These are phyloP conservation scores for Cephalopachus bancanus DNA, from an alignment of 2,797 vertebrate genomes.

Conservation along the genomic window DNA sequence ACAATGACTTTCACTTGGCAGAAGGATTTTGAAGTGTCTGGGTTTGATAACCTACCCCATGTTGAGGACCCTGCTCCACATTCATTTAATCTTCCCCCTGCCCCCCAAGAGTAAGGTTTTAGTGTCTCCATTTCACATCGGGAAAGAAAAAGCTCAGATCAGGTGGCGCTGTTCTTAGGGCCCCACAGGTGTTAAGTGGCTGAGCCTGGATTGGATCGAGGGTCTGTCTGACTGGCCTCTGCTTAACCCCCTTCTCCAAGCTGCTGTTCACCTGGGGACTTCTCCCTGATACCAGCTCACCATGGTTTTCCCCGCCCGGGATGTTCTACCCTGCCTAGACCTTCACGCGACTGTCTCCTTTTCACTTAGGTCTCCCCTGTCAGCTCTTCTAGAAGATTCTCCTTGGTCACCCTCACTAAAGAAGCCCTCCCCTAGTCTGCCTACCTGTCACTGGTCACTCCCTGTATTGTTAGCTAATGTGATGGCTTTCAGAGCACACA, in stretches of 20 bases:
- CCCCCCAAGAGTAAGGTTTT: neutral
- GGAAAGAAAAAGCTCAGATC: neutral
- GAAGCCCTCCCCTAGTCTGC: neutral
- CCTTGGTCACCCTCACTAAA: neutral
- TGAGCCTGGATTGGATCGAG: neutral
- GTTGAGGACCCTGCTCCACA: fast-evolving
- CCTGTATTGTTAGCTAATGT: fast-evolving
- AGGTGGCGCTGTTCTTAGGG: neutral
- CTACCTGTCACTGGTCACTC: neutral
- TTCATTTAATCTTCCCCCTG: neutral
- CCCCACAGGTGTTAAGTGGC: neutral
- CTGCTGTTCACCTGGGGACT: neutral
- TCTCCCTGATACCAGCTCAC: neutral
- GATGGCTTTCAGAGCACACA: neutral
- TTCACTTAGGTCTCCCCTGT: neutral
- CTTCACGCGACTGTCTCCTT: neutral
- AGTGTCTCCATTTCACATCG: neutral
- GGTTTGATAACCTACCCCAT: neutral
- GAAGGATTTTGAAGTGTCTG: neutral
- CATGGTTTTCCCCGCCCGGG: neutral
- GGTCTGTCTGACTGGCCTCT: neutral
- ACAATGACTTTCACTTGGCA: neutral
- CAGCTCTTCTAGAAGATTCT: neutral
- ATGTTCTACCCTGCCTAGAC: neutral
- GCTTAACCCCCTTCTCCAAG: neutral